Conservation (phyloP, 2,113 vertebrate genomes). For the Brienomyrus brachyistius region DNA sequence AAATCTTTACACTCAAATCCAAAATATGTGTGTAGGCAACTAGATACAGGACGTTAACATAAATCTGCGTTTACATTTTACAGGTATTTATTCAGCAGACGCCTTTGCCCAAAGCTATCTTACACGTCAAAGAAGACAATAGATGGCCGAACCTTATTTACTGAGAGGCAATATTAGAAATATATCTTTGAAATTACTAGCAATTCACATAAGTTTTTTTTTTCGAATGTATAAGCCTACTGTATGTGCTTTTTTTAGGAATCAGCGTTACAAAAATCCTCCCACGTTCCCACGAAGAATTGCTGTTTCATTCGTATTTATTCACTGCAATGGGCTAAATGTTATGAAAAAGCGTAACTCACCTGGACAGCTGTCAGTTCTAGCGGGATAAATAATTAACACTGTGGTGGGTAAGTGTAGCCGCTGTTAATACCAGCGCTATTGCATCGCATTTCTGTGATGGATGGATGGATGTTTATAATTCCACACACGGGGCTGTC, state of each 20-base stretch:
- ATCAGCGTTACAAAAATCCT: neutral
- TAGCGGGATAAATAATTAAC: conserved; percentile 85
- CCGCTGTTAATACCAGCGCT: conserved; percentile 69
- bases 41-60: neutral
- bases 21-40: neutral
- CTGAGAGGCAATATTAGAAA: neutral
- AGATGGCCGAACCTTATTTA: neutral
- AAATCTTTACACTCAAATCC: neutral
- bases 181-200: neutral
- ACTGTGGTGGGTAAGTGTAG: conserved; percentile 54
- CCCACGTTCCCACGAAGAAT: neutral
- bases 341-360: conserved; percentile 92
- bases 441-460: conserved; percentile 76
- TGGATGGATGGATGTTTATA: conserved; percentile 85
- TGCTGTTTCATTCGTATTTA: neutral
- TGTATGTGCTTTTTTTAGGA: neutral
- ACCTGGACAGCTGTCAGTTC: conserved; percentile 90
- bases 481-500: conserved; percentile 79
- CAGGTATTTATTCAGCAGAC: neutral
- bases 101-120: neutral
- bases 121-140: neutral
- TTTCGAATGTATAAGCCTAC: neutral
- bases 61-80: neutral
- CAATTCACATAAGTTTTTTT: neutral
- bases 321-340: neutral